A percentile compares a stretch with the other conserved stretches of the same genome.
These are phyloP conservation scores for Noctua fimbriata DNA, from an alignment of 2,888 invertebrate species.

Conservation along the genomic window DNA sequence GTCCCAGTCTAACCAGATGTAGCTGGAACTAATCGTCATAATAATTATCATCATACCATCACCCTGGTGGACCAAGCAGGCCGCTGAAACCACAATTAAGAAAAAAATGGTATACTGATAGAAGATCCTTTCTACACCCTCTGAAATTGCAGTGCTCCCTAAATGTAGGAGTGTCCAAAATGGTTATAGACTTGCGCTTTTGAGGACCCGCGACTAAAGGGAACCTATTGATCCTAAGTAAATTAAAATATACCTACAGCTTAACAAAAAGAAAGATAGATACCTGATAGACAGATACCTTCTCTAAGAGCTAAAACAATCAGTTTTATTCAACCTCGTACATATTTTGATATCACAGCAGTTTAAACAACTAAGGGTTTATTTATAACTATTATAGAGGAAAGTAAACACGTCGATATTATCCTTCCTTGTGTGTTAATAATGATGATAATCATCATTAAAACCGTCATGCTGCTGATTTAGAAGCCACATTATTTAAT, in stretches of 20 bases:
- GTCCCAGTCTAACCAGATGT: background rate
- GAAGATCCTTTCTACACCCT: background rate
- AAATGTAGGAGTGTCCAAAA: background rate
- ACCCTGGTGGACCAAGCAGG: background rate
- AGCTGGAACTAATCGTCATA: background rate
- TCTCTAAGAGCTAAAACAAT: background rate
- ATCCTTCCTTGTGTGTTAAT: slow-evolving; percentile 3
- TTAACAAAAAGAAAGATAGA: background rate
- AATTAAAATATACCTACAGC: background rate
- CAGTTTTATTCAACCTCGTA: background rate
- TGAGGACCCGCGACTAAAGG: background rate
- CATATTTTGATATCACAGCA: background rate
- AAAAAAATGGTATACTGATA: background rate
- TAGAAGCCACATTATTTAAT: background rate
- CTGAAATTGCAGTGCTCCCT: background rate
- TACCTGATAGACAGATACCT: background rate
- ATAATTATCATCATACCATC: background rate
- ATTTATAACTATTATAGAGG: slow-evolving; percentile 13
- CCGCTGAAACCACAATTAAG: background rate
- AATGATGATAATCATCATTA: background rate
- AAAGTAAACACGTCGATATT: slow-evolving; percentile 13
- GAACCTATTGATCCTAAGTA: background rate
- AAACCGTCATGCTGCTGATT: slow-evolving; percentile 12
- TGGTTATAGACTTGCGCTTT: background rate
- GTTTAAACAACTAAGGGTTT: background rate